These are phyloP conservation scores for Heliconius aoede DNA, from an alignment of 2,888 invertebrate genomes.

Conservation along the genomic window DNA sequence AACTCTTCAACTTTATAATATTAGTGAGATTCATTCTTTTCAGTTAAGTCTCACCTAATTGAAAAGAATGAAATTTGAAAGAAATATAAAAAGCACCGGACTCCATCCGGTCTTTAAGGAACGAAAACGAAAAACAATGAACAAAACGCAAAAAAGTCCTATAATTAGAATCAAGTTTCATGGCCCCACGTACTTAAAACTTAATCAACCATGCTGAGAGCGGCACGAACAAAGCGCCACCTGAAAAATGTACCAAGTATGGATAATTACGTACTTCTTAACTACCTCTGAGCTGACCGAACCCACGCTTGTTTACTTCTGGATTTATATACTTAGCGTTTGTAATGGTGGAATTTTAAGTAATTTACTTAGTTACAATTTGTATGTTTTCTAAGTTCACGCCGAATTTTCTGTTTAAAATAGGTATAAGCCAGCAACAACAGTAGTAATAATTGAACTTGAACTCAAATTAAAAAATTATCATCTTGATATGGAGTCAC, in stretches of 20 bases:
- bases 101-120: not conserved
- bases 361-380: too few species aligned
- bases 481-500: not conserved
- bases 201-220: constrained; percentile 42
- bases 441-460: too few species aligned
- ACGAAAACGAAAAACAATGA: not conserved
- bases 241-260: constrained; percentile 42
- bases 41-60: too few species aligned
- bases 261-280: constrained; percentile 26
- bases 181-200: constrained; percentile 35
- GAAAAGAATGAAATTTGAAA: not conserved
- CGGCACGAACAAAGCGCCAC: constrained; percentile 37
- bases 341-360: not conserved
- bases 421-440: too few species aligned
- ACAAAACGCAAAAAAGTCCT: not conserved
- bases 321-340: not conserved
- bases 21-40: not conserved
- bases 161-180: not conserved
- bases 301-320: constrained; percentile 23
- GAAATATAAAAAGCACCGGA: not conserved
- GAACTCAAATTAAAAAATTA: not conserved
- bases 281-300: constrained; percentile 6
- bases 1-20: not conserved
- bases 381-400: too few species aligned
- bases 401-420: too few species aligned